Evolutionary conservation across 2,888 invertebrate genomes (phyloP).

Genomic region (Drosophila peninsularis): DNA sequence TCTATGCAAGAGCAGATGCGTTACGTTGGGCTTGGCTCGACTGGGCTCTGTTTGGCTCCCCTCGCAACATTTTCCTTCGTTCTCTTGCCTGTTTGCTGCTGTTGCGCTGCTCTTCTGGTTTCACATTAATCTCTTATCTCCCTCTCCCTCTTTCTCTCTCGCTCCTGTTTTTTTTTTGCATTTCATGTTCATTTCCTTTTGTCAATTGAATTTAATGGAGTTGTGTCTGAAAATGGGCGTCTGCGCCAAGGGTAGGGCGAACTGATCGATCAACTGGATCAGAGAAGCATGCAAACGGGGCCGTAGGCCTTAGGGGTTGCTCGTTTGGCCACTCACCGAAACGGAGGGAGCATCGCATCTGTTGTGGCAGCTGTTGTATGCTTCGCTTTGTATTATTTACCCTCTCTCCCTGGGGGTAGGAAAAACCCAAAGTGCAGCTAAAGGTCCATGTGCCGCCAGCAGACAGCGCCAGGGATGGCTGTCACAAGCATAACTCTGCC

Average conservation of each 20-base stretch:
- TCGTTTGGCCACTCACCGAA: conserved; percentile 56
- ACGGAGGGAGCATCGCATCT: conserved; percentile 60
- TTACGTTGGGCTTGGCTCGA: conserved; percentile 43
- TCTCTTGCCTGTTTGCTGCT: conserved; percentile 13
- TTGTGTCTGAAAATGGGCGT: conserved; percentile 60
- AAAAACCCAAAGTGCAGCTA: conserved; percentile 49
- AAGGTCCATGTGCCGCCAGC: conserved; percentile 15
- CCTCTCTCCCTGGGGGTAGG: conserved; percentile 54
- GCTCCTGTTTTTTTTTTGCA: conserved; percentile 61
- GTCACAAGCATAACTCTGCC: neutral
- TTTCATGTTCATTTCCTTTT: conserved; percentile 75
- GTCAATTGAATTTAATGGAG: conserved; percentile 73
- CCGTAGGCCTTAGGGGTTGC: conserved; percentile 49
- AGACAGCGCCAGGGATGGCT: conserved; percentile 17
- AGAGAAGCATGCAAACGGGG: conserved; percentile 60
- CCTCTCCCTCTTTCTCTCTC: conserved; percentile 15
- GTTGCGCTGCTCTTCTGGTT: conserved; percentile 17
- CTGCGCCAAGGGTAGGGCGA: conserved; percentile 69
- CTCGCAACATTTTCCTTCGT: conserved; percentile 41
- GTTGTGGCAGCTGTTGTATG: conserved; percentile 50
- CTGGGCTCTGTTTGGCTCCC: conserved; percentile 36
- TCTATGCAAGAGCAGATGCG: conserved; percentile 63
- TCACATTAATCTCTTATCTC: conserved; percentile 66
- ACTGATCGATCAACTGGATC: conserved; percentile 77
- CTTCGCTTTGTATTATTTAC: conserved; percentile 10